A percentile compares a stretch with the other conserved stretches of the same genome.
phyloP scores from a whole-genome alignment of 2,888 invertebrate species.

The Lampropteryx suffumata region DNA sequence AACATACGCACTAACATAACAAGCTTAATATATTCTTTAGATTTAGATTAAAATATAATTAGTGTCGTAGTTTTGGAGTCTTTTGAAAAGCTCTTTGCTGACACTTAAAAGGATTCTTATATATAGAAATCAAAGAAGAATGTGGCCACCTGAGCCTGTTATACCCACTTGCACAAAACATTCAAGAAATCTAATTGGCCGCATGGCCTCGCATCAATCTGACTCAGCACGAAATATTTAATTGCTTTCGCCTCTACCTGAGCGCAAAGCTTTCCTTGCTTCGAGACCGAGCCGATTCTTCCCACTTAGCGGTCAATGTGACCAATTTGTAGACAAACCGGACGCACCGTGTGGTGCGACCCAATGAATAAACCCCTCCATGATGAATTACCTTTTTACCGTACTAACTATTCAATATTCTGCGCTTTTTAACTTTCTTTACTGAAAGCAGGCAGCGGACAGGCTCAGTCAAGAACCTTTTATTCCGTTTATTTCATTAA shows the following conservation, averaged over 20 bases:
- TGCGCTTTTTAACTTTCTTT: constrained; percentile 72
- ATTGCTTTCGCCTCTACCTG: constrained; percentile 16
- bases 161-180: not conserved
- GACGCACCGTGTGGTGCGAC: constrained; percentile 66
- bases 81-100: no score
- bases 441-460: constrained; percentile 61
- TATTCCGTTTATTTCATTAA: no score
- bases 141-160: not conserved
- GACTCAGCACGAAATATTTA: constrained; percentile 28
- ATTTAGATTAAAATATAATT: no score
- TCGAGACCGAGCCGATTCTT: constrained; percentile 57
- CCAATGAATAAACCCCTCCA: constrained; percentile 58
- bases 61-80: no score
- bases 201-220: constrained; percentile 20
- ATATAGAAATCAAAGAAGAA: no score
- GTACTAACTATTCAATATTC: constrained; percentile 14
- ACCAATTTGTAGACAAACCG: constrained; percentile 77
- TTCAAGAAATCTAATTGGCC: not conserved
- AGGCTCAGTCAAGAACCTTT: constrained; percentile 28
- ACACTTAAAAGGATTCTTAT: no score
- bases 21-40: no score
- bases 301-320: constrained; percentile 76
- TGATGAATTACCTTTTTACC: constrained; percentile 61
- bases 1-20: no score
- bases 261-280: constrained; percentile 13